Conservation (phyloP, 2,113 vertebrate genomes). For the Cyanocitta stelleri region DNA sequence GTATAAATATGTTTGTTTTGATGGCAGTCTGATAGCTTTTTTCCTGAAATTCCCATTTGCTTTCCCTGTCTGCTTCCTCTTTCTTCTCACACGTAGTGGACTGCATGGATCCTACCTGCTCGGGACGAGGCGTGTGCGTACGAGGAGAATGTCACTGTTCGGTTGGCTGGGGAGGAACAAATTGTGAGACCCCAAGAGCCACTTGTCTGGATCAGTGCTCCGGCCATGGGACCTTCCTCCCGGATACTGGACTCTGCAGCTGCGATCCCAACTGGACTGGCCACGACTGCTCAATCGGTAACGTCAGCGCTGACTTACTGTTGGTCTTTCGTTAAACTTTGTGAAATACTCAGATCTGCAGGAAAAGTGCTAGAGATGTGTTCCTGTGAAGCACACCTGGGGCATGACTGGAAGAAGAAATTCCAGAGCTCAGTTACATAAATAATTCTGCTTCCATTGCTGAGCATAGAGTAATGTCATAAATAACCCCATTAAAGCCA, state of each 20-base stretch:
- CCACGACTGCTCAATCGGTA: constrained; percentile 92
- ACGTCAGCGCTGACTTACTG: not conserved
- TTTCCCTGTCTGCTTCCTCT: not conserved
- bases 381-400: not conserved
- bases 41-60: not conserved
- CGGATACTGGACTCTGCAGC: constrained; percentile 87
- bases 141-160: constrained; percentile 96
- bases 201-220: constrained; percentile 97
- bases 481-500: constrained; percentile 43
- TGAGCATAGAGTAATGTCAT: not conserved
- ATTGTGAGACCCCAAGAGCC: constrained; percentile 88
- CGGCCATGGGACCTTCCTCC: constrained; percentile 88
- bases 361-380: not conserved
- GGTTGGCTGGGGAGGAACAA: constrained; percentile 92
- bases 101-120: constrained; percentile 95
- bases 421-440: not conserved
- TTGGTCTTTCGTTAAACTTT: not conserved
- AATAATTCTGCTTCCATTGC: constrained; percentile 28
- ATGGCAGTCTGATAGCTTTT: not conserved
- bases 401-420: not conserved
- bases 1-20: not conserved
- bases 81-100: constrained; percentile 78
- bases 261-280: constrained; percentile 96
- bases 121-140: constrained; percentile 90
- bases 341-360: not conserved